Evolutionary conservation across 2,113 vertebrate genomes (phyloP).

Genomic region (Tupaia tana): DNA sequence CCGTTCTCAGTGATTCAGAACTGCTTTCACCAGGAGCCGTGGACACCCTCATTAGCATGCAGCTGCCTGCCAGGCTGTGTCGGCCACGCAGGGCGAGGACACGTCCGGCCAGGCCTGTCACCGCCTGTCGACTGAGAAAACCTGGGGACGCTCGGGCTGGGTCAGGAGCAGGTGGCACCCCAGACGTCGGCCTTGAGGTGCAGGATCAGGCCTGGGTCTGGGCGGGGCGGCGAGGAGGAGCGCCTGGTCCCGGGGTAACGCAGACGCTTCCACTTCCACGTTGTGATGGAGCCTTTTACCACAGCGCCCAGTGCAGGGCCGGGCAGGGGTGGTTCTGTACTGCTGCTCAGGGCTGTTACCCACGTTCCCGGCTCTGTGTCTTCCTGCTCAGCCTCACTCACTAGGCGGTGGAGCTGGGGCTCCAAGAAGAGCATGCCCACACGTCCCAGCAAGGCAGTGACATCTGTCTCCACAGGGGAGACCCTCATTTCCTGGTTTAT

Average conservation of each 20-base stretch:
- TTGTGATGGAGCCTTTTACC: background rate
- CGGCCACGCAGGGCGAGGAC: slow-evolving; percentile 87
- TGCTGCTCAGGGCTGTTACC: background rate
- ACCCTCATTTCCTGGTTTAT: background rate
- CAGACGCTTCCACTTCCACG: background rate
- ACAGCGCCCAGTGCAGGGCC: no score
- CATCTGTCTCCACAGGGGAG: background rate
- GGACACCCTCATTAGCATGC: slow-evolving; percentile 89
- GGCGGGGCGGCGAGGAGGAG: no score
- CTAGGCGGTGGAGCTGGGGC: background rate
- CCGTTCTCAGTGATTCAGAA: slow-evolving; percentile 86
- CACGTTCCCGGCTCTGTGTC: background rate
- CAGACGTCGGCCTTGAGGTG: slow-evolving; percentile 34
- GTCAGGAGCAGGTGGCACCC: slow-evolving; percentile 83
- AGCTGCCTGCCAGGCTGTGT: slow-evolving; percentile 85
- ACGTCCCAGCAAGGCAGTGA: background rate
- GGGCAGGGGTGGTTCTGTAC: background rate
- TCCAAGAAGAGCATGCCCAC: background rate
- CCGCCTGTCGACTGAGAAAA: slow-evolving; percentile 89
- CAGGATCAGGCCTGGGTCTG: background rate
- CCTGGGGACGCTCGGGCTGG: slow-evolving; percentile 74
- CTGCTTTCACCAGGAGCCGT: slow-evolving; percentile 84
- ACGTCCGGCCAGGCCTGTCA: slow-evolving; percentile 89
- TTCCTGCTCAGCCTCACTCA: background rate
- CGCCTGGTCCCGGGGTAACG: background rate